A percentile compares a stretch with the other conserved stretches of the same genome.
These are phyloP conservation scores for Drosophila micromelanica DNA, from an alignment of 1,140 invertebrate genomes.

Conservation along the genomic window DNA sequence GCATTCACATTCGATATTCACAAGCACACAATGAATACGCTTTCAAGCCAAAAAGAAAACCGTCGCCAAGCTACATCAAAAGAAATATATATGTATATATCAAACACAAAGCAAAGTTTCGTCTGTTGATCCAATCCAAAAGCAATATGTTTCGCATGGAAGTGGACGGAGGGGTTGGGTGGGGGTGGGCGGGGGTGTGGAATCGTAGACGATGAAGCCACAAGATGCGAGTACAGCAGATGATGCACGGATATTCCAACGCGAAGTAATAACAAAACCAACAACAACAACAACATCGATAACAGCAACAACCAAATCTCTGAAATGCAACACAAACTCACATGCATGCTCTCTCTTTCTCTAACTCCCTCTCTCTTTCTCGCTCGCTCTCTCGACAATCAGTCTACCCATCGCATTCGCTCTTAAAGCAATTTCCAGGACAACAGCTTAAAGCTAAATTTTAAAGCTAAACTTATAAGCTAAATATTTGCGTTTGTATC, in stretches of 20 bases:
- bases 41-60: background rate
- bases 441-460: slow-evolving; percentile 21
- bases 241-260: background rate
- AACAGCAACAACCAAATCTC: slow-evolving; percentile 4
- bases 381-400: background rate
- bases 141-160: background rate
- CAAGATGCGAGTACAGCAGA: slow-evolving; percentile 1
- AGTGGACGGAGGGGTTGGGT: too few species aligned
- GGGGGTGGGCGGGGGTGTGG: background rate
- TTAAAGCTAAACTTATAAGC: slow-evolving; percentile 12
- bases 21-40: slow-evolving; percentile 6
- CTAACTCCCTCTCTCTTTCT: background rate
- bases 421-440: slow-evolving; percentile 30
- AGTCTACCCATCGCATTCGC: background rate
- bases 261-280: background rate
- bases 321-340: background rate
- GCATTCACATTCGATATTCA: slow-evolving; percentile 6
- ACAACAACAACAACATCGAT: slow-evolving; percentile 1
- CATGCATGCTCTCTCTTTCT: slow-evolving; percentile 1
- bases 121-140: background rate
- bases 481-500: slow-evolving; percentile 12
- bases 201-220: background rate
- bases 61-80: slow-evolving; percentile 1
- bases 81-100: too few species aligned
- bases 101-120: background rate